A percentile compares a stretch with the other conserved stretches of the same genome.
phyloP scores from a whole-genome alignment of 2,888 invertebrate species.

The Tubulanus polymorphus region DNA sequence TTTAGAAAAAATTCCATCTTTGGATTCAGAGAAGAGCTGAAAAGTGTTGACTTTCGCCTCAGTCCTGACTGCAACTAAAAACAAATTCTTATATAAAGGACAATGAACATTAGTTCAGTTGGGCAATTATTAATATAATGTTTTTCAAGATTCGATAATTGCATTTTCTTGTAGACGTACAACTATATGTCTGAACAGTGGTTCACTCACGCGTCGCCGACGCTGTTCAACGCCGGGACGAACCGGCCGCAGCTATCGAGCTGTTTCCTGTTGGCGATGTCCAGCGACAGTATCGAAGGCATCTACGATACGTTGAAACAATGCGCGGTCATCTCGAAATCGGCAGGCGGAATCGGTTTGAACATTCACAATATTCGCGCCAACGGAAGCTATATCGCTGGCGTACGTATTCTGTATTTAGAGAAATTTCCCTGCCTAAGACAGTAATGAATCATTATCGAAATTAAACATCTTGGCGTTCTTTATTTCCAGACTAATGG shows the following conservation, averaged over 20 bases:
- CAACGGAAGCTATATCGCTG: conserved; percentile 84
- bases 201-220: conserved; percentile 98
- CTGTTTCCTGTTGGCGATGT: conserved; percentile 92
- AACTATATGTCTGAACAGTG: conserved; percentile 89
- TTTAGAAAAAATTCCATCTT: too few species aligned
- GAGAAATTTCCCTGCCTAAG: too few species aligned
- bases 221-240: conserved; percentile 92
- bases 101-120: too few species aligned
- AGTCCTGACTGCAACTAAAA: too few species aligned
- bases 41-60: too few species aligned
- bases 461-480: too few species aligned
- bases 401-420: conserved; percentile 54
- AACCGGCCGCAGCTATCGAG: conserved; percentile 85
- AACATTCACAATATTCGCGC: conserved; percentile 94
- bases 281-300: conserved; percentile 88
- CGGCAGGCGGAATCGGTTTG: conserved; percentile 93
- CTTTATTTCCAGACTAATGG: conserved; percentile 69
- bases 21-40: too few species aligned
- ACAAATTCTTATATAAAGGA: too few species aligned
- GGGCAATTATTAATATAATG: too few species aligned
- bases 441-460: too few species aligned
- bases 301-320: conserved; percentile 87
- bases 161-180: conserved; percentile 65
- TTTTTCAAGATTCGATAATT: too few species aligned
- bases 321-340: conserved; percentile 94